Evolutionary conservation across 2,113 vertebrate genomes (phyloP).

Genomic region (Tursiops truncatus): DNA sequence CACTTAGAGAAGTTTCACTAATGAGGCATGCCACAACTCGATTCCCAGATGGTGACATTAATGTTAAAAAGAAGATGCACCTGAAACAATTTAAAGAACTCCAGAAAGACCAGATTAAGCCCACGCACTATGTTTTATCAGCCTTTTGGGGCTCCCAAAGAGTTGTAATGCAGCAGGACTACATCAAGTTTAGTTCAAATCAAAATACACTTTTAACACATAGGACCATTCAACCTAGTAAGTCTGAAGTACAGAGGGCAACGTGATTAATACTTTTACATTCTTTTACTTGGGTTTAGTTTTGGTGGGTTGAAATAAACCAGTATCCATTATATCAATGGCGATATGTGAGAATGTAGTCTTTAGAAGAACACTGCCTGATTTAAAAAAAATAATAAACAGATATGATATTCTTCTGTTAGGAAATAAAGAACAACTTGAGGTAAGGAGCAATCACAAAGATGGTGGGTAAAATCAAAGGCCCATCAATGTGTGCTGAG

Average conservation of each 20-base stretch:
- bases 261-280: not conserved
- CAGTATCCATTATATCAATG: conserved; percentile 76
- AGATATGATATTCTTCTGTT: conserved; percentile 75
- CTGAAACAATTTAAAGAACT: conserved; percentile 12
- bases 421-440: conserved; percentile 77
- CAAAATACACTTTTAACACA: conserved; percentile 18
- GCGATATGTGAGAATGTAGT: conserved; percentile 72
- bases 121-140: not conserved
- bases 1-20: not conserved
- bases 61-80: not conserved
- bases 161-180: not conserved
- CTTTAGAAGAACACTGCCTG: conserved; percentile 76
- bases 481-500: conserved; percentile 52
- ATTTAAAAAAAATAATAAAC: conserved; percentile 80
- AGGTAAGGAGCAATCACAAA: conserved; percentile 71
- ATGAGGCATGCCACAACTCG: not conserved
- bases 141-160: not conserved
- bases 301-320: conserved; percentile 82
- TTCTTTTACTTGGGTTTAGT: conserved; percentile 67
- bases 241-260: not conserved
- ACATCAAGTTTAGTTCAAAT: not conserved
- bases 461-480: conserved; percentile 52
- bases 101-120: not conserved
- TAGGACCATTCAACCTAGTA: not conserved
- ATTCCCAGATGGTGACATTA: not conserved